Evolutionary conservation across 30 jellyfish, hydroid and myxozoan genomes (phyloP), one percentile per base, ranked within the genome.

Genomic region (Cassiopea xamachana): DNA sequence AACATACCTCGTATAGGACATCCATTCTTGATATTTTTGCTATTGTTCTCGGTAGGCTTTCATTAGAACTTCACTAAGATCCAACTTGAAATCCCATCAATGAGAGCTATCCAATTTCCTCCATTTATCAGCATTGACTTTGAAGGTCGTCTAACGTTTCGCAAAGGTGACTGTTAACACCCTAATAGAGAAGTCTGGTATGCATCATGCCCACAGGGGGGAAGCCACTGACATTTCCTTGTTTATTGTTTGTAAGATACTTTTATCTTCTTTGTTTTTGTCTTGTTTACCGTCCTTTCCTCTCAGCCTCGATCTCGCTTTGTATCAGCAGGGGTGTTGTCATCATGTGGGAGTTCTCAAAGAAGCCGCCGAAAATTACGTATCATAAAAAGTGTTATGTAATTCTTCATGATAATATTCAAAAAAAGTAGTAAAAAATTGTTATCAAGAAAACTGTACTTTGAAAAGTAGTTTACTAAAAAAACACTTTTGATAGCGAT

Each of bases 1-100:
- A 84, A 72, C 46, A 45, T 84, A 84, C 92, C 92, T 84, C 92
- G 60, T 69, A 62, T 47, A 84, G 77, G 49, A 84, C 92, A 84
- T 84, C 92, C 92, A 84, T 84, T 17, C 80, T 84, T 46, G 9
- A 9, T 47, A 49, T 44, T 68, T 64, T 1, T 12, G 39, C 60
- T 19, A 47, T 59, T 47, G 10, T 47, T 48, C 48, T 51, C 77
- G n/a, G 59, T 15, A 0, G 59, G 44, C 48, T 19, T 7, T 9
- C 86, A 5, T 50, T 77, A 12, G 13, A 5, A 4, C 71, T 0
- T n/a, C 10, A 48, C 39, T 17, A 3, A 6, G 1, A 49, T 51
- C 39, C 39, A 27, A 27, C 39, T 27, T 27, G 39, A 27, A 27
- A 27, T 27, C 39, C 39, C 39, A 27, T 10, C 64, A 55, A 10